A percentile compares a stretch with the other conserved stretches of the same genome.
phyloP scores from a whole-genome alignment of 2,113 vertebrate genomes.

The Aldabrachelys gigantea region DNA sequence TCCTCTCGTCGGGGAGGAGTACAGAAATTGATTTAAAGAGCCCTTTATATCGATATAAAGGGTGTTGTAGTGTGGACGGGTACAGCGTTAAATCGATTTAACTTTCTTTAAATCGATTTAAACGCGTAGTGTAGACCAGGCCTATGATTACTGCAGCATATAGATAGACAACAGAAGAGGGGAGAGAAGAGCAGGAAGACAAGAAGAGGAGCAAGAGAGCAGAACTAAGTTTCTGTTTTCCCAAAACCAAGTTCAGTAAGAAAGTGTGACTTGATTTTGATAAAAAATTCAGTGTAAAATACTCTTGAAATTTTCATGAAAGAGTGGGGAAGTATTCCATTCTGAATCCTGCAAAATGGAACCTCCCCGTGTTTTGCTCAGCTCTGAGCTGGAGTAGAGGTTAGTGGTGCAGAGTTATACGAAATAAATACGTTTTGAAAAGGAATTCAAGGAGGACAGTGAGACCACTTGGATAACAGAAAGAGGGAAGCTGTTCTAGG shows the following conservation, averaged over 20 bases:
- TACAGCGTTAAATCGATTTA: too few species aligned
- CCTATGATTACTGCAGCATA: not conserved
- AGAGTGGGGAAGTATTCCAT: not conserved
- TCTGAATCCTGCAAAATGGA: not conserved
- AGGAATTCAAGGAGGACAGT: not conserved
- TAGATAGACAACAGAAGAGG: not conserved
- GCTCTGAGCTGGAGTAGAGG: not conserved
- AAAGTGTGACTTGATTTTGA: not conserved
- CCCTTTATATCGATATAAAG: too few species aligned
- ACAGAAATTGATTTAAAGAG: too few species aligned
- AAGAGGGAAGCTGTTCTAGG: not conserved
- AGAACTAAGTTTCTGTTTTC: not conserved
- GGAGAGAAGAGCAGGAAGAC: not conserved
- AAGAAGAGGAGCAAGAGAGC: not conserved
- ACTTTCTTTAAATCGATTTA: too few species aligned
- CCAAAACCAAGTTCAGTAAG: not conserved
- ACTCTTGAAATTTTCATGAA: not conserved
- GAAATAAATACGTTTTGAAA: not conserved
- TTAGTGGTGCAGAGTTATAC: not conserved
- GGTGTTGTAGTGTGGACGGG: too few species aligned
- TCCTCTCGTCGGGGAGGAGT: too few species aligned
- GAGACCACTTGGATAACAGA: not conserved
- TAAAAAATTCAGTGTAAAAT: not conserved
- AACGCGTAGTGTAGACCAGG: too few species aligned
- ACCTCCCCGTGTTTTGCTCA: not conserved